These are phyloP conservation scores for Ondatra zibethicus DNA, from an alignment of 2,113 vertebrate species.

Conservation along the genomic window DNA sequence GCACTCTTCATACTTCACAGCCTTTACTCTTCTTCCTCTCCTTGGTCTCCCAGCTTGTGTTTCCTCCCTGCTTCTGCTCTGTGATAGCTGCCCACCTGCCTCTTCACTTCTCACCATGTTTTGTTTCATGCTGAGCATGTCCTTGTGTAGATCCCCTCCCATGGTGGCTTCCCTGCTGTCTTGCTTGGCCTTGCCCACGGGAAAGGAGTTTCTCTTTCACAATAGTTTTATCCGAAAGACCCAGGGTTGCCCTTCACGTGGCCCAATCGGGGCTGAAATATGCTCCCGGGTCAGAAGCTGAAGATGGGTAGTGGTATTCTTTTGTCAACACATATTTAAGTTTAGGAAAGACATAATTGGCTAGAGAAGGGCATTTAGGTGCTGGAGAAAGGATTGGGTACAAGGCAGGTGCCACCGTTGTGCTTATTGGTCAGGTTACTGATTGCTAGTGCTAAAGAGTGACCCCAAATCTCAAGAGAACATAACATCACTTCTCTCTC, in stretches of 20 bases:
- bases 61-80: neutral
- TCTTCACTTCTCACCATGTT: neutral
- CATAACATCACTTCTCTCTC: neutral
- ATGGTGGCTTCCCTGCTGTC: neutral
- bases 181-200: neutral
- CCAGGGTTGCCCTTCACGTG: neutral
- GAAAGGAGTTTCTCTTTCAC: slow-evolving; percentile 5
- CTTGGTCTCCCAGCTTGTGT: neutral
- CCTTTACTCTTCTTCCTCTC: neutral
- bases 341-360: neutral
- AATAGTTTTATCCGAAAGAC: neutral
- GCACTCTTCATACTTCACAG: neutral
- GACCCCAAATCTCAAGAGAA: neutral
- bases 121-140: neutral
- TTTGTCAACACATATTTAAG: neutral
- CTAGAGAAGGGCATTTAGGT: neutral
- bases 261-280: neutral
- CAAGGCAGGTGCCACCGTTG: no score
- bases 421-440: neutral
- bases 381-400: neutral
- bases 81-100: neutral
- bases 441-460: neutral
- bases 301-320: neutral
- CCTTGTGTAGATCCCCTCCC: neutral
- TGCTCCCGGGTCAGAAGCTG: neutral